Conservation (phyloP, 2,888 invertebrate genomes). For the Sialis lutaria region DNA sequence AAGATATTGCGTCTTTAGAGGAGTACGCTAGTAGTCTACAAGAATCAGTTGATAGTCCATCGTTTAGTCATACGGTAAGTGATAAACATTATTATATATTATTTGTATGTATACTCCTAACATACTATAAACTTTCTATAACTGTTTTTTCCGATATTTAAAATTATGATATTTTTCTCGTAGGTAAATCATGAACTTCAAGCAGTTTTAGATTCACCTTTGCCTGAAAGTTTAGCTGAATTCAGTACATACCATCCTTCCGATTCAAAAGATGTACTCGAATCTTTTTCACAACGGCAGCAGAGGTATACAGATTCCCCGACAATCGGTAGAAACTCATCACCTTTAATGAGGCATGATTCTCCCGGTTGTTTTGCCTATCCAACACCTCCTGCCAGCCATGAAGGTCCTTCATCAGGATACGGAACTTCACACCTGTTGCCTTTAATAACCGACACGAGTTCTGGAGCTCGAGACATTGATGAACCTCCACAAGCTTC, state of each 20-base stretch:
- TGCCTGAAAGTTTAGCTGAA: conserved; percentile 65
- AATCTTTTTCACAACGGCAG: conserved; percentile 22
- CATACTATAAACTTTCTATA: too few species aligned
- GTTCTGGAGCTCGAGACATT: conserved; percentile 23
- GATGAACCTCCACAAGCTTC: conserved; percentile 56
- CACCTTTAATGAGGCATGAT: conserved; percentile 39
- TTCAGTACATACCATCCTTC: conserved; percentile 58
- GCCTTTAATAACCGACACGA: conserved; percentile 26
- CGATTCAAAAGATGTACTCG: conserved; percentile 23
- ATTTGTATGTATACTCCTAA: too few species aligned
- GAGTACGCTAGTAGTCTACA: conserved; percentile 41
- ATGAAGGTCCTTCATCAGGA: conserved; percentile 57
- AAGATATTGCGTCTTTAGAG: conserved; percentile 41
- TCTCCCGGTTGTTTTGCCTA: conserved; percentile 60
- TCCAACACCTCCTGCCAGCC: conserved; percentile 77
- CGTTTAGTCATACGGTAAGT: conserved; percentile 27
- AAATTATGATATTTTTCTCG: too few species aligned
- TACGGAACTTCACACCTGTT: conserved; percentile 24
- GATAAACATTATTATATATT: too few species aligned
- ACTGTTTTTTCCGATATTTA: too few species aligned
- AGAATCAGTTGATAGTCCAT: conserved; percentile 33
- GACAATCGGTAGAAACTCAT: conserved; percentile 41
- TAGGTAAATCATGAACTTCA: conserved; percentile 49
- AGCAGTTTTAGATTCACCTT: conserved; percentile 57
- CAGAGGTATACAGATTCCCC: conserved; percentile 19